Conservation (phyloP, 37 sponge, comb jelly and placozoan genomes). For the Crambe crambe region DNA sequence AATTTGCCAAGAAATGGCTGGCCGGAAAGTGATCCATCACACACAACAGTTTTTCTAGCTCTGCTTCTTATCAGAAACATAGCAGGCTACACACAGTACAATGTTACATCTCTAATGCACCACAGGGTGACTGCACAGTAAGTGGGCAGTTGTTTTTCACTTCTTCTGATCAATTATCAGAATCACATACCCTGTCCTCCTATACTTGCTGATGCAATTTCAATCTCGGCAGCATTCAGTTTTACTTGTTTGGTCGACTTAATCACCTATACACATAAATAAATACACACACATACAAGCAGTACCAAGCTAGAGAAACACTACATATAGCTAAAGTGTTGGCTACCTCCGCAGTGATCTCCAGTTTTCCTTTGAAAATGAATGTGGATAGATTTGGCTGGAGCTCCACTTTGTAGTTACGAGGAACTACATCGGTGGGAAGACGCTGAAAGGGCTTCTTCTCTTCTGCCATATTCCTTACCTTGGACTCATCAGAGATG, state of each 20-base stretch:
- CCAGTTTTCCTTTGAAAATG: conserved; percentile 78
- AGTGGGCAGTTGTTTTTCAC: too few relatives aligned
- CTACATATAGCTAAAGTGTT: not conserved
- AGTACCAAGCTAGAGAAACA: not conserved
- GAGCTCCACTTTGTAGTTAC: conserved; percentile 82
- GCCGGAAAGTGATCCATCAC: too few relatives aligned
- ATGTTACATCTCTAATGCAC: too few relatives aligned
- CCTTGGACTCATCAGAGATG: too few relatives aligned
- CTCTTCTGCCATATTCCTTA: conserved; percentile 17
- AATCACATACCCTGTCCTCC: conserved; percentile 39
- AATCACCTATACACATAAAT: conserved; percentile 32
- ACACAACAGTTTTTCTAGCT: too few relatives aligned
- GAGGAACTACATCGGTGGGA: conserved; percentile 81
- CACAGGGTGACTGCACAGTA: too few relatives aligned
- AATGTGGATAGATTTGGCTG: conserved; percentile 75
- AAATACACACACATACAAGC: too few relatives aligned
- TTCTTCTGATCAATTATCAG: too few relatives aligned
- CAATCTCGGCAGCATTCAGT: conserved; percentile 80
- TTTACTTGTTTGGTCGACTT: conserved; percentile 43
- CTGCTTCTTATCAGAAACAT: too few relatives aligned
- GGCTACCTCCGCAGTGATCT: conserved; percentile 47
- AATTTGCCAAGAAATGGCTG: too few relatives aligned
- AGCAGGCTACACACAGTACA: too few relatives aligned
- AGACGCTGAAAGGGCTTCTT: conserved; percentile 86
- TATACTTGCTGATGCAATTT: conserved; percentile 33